These are phyloP conservation scores for Odontophorus gujanensis DNA, from an alignment of 2,113 vertebrate species.

Conservation along the genomic window DNA sequence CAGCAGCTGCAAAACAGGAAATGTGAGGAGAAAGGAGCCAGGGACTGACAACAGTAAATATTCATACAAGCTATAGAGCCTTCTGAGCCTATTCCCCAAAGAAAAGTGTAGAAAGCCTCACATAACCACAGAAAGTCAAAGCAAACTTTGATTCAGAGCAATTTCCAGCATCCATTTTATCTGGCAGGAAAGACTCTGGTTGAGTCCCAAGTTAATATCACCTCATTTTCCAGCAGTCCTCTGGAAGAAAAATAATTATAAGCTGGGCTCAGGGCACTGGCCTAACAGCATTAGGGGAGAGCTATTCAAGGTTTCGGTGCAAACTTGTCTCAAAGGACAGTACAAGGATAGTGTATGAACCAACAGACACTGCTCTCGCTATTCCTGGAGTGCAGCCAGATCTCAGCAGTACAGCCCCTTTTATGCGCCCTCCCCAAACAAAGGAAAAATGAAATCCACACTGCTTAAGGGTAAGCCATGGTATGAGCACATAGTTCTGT, in stretches of 20 bases:
- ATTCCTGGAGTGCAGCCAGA: background rate
- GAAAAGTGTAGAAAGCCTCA: background rate
- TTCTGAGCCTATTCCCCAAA: background rate
- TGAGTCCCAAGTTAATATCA: fast-evolving
- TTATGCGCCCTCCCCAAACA: background rate
- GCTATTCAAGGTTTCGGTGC: fast-evolving
- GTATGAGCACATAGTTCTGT: background rate
- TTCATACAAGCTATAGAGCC: background rate
- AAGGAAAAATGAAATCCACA: background rate
- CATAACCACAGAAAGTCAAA: background rate
- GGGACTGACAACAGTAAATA: background rate
- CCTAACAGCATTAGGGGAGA: background rate
- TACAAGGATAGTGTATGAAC: fast-evolving
- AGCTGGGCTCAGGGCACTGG: fast-evolving
- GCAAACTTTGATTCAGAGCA: background rate
- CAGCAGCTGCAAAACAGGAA: constrained; percentile 55
- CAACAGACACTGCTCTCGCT: background rate
- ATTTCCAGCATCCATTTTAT: background rate
- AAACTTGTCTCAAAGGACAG: background rate
- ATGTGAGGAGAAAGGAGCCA: background rate
- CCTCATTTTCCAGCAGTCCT: background rate
- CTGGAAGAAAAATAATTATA: background rate
- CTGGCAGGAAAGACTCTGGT: background rate
- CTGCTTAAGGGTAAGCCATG: background rate
- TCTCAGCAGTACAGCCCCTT: background rate